A percentile compares a stretch with the other conserved stretches of the same genome.
Evolutionary conservation across 1,140 invertebrate species (phyloP).

Genomic region (Drosophila suzukii): DNA sequence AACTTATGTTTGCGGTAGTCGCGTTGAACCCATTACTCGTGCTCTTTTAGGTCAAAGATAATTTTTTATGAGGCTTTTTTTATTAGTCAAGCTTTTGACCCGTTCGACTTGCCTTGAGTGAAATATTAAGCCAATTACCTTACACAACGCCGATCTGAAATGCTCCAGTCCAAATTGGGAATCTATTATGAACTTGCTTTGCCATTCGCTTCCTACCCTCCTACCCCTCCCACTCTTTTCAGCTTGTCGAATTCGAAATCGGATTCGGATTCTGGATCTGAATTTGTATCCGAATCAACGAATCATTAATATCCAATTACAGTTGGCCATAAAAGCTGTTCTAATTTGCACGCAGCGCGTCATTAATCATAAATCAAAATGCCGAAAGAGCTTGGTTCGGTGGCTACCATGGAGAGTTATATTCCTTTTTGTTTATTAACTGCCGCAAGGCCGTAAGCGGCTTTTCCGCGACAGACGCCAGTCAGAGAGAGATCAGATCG

Average conservation of each 20-base stretch:
- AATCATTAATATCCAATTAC: slow-evolving; percentile 80
- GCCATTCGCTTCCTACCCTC: slow-evolving; percentile 44
- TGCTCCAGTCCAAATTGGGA: slow-evolving; percentile 58
- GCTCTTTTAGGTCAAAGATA: slow-evolving; percentile 49
- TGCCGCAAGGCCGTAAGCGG: slow-evolving; percentile 62
- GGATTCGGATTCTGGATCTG: slow-evolving; percentile 30
- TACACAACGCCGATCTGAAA: slow-evolving; percentile 47
- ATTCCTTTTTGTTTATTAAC: slow-evolving; percentile 39
- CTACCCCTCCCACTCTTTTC: slow-evolving; percentile 19
- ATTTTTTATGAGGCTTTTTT: slow-evolving; percentile 31
- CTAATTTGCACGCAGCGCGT: slow-evolving; percentile 73
- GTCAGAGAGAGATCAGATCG: slow-evolving; percentile 45
- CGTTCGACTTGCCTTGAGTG: slow-evolving; percentile 42
- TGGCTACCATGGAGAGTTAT: background rate
- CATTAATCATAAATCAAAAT: slow-evolving; percentile 79
- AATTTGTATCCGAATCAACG: slow-evolving; percentile 25
- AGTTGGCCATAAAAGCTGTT: slow-evolving; percentile 73
- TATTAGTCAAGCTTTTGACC: slow-evolving; percentile 49
- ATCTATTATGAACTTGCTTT: slow-evolving; percentile 57
- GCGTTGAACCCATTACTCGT: slow-evolving; percentile 25
- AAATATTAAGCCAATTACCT: slow-evolving; percentile 63
- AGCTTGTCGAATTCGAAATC: slow-evolving; percentile 34
- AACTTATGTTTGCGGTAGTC: slow-evolving; percentile 4
- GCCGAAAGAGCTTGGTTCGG: slow-evolving; percentile 37
- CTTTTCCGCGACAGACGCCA: slow-evolving; percentile 55